Conservation (phyloP, 2,888 invertebrate species). For the Mechanitis messenoides region DNA sequence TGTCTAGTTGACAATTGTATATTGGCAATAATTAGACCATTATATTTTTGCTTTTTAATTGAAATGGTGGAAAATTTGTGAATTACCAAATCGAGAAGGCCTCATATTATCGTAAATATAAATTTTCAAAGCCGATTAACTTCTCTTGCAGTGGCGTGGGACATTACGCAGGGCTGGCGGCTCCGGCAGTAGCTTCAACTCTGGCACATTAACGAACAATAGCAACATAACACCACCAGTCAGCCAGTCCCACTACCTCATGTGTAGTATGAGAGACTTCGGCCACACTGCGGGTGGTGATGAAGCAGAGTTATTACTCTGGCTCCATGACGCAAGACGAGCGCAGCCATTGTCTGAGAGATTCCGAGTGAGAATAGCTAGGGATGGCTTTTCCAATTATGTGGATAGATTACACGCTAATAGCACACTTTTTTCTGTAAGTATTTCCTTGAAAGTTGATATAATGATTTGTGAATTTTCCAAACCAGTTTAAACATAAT, state of each 20-base stretch:
- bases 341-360: slow-evolving; percentile 90
- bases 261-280: slow-evolving; percentile 92
- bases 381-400: slow-evolving; percentile 93
- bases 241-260: slow-evolving; percentile 77
- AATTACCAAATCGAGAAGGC: too few species aligned
- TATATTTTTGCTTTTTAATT: too few species aligned
- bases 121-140: slow-evolving; percentile 1
- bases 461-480: not conserved
- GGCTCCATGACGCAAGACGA: slow-evolving; percentile 87
- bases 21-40: too few species aligned
- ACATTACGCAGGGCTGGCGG: slow-evolving; percentile 68
- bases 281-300: slow-evolving; percentile 92
- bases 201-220: slow-evolving; percentile 60
- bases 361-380: slow-evolving; percentile 91
- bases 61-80: too few species aligned
- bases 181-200: slow-evolving; percentile 68
- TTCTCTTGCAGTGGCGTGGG: slow-evolving; percentile 59
- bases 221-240: slow-evolving; percentile 40
- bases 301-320: slow-evolving; percentile 92
- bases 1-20: too few species aligned
- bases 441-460: slow-evolving; percentile 28
- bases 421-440: slow-evolving; percentile 91
- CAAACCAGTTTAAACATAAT: slow-evolving; percentile 2
- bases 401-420: slow-evolving; percentile 91
- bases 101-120: not conserved